A percentile compares a stretch with the other conserved stretches of the same genome.
Conservation (phyloP, 1,140 invertebrate genomes). For the Penaeus indicus region DNA sequence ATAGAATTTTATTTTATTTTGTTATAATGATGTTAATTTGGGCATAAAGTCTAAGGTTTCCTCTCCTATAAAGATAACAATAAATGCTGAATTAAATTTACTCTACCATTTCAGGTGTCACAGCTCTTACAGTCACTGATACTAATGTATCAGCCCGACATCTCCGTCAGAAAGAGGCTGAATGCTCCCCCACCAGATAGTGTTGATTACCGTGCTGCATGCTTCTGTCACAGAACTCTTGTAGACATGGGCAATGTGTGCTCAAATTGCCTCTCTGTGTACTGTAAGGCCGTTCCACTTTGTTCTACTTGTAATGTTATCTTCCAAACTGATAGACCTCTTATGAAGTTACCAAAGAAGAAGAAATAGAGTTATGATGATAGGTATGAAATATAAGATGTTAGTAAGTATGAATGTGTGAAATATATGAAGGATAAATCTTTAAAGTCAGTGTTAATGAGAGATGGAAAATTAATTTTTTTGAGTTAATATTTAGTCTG, state of each 20-base stretch:
- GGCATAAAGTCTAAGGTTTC: slow-evolving; percentile 49
- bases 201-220: slow-evolving; percentile 96
- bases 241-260: slow-evolving; percentile 97
- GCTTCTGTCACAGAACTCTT: slow-evolving; percentile 97
- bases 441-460: no score
- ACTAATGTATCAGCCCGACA: slow-evolving; percentile 95
- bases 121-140: slow-evolving; percentile 94
- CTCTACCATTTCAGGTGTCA: slow-evolving; percentile 73
- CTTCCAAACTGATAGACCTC: slow-evolving; percentile 62
- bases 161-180: slow-evolving; percentile 82
- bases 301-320: slow-evolving; percentile 66
- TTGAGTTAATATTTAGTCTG: no score
- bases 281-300: slow-evolving; percentile 79
- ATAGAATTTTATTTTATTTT: neutral
- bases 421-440: no score
- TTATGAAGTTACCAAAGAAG: slow-evolving; percentile 59
- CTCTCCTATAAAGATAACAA: no score
- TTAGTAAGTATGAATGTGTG: no score
- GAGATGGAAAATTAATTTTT: no score
- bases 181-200: slow-evolving; percentile 90
- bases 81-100: slow-evolving; percentile 72
- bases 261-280: slow-evolving; percentile 97
- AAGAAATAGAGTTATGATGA: slow-evolving; percentile 37
- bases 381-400: no score
- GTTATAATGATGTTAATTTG: neutral